Conservation (phyloP, 2,797 vertebrate genomes). For the Silurus lanzhouensis region DNA sequence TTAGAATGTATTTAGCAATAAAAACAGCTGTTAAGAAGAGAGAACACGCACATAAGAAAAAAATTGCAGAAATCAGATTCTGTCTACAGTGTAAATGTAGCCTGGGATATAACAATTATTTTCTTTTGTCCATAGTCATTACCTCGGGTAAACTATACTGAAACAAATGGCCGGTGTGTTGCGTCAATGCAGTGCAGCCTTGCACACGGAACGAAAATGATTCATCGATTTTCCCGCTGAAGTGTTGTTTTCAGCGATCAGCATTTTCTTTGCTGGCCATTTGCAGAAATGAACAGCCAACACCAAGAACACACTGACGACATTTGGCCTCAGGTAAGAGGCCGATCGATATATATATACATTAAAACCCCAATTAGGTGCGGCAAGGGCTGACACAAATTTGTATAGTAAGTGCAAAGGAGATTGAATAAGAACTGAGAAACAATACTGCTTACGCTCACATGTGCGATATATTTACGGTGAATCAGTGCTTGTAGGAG, state of each 20-base stretch:
- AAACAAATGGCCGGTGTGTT: constrained; percentile 28
- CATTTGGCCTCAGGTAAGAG: constrained; percentile 39
- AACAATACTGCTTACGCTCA: background rate
- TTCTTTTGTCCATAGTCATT: constrained; percentile 4
- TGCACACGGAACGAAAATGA: constrained; percentile 21
- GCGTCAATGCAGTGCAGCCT: constrained; percentile 27
- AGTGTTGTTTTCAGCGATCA: constrained; percentile 29
- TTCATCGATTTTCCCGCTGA: constrained; percentile 35
- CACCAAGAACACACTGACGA: constrained; percentile 29
- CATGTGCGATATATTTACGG: background rate
- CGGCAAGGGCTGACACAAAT: constrained; percentile 5
- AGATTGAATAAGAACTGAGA: background rate
- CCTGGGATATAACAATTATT: background rate
- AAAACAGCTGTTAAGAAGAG: background rate
- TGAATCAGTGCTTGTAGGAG: background rate
- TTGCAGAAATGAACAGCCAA: constrained; percentile 25
- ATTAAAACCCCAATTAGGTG: constrained; percentile 41
- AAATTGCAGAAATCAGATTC: background rate
- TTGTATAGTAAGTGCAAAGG: background rate
- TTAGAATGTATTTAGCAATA: background rate
- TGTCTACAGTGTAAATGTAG: background rate
- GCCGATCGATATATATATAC: constrained; percentile 26
- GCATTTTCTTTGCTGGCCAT: constrained; percentile 28
- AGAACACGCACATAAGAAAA: too few species aligned
- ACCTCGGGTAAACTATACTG: constrained; percentile 4